A percentile compares a stretch with the other conserved stretches of the same genome.
phyloP scores from a whole-genome alignment of 92 coral and sea anemone species.

The Desmophyllum pertusum region DNA sequence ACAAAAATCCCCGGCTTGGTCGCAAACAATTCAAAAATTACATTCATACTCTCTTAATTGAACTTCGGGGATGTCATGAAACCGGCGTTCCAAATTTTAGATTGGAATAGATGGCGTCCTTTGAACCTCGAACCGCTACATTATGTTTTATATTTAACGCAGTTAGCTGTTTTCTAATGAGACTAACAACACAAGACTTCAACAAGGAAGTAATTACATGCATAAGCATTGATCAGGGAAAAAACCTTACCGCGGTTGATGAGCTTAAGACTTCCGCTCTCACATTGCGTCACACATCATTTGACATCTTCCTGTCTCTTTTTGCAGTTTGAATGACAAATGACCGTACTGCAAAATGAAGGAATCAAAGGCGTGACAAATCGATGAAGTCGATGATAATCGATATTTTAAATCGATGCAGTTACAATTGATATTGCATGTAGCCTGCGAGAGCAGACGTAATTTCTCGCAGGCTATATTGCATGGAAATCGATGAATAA shows the following conservation, averaged over 20 bases:
- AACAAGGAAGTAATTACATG: neutral
- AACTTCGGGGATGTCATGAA: too few relatives aligned
- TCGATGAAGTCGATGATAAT: too few relatives aligned
- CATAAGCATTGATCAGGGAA: neutral
- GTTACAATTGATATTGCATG: too few relatives aligned
- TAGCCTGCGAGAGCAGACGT: too few relatives aligned
- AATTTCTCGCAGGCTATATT: too few relatives aligned
- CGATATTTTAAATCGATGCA: too few relatives aligned
- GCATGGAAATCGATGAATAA: too few relatives aligned
- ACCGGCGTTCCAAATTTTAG: neutral
- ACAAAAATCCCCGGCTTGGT: too few relatives aligned
- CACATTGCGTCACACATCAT: neutral
- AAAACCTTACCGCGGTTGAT: conserved; percentile 1
- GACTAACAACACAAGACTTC: neutral
- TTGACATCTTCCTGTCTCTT: neutral
- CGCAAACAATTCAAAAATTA: too few relatives aligned
- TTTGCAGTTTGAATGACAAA: neutral
- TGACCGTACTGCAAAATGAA: too few relatives aligned
- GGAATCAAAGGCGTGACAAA: too few relatives aligned
- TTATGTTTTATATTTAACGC: neutral
- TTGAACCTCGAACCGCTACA: neutral
- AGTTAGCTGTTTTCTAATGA: neutral
- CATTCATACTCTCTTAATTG: too few relatives aligned
- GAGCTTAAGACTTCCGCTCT: conserved; percentile 3
- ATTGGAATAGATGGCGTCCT: neutral